Evolutionary conservation across 2,113 vertebrate genomes (phyloP).

Genomic region (Cricetomys ansorgei): DNA sequence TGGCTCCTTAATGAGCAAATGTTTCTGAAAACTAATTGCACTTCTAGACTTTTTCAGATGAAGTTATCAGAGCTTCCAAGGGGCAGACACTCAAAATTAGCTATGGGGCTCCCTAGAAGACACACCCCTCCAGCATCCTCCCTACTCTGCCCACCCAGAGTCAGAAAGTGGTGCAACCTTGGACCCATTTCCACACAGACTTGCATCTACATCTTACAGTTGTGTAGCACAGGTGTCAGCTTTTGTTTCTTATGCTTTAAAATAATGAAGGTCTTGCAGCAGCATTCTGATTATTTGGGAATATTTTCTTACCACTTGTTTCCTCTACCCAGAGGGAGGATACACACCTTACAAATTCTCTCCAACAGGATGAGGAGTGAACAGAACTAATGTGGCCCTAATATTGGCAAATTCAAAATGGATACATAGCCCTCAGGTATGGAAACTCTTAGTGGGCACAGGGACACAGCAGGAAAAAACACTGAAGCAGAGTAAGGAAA

Average conservation of each 20-base stretch:
- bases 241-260: conserved; percentile 23
- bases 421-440: neutral
- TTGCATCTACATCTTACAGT: neutral
- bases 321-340: neutral
- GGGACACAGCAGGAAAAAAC: neutral
- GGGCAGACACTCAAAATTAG: neutral
- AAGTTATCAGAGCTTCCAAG: neutral
- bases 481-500: neutral
- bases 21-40: neutral
- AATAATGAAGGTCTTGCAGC: neutral
- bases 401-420: neutral
- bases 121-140: neutral
- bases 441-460: neutral
- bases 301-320: conserved; percentile 13
- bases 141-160: neutral
- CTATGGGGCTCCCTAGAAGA: neutral
- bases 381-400: neutral
- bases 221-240: neutral
- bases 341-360: neutral
- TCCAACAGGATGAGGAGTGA: neutral
- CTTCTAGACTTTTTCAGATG: neutral
- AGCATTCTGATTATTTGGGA: neutral
- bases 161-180: neutral
- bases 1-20: neutral
- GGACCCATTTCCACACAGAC: neutral